Evolutionary conservation across 2,797 vertebrate species (phyloP).

Genomic region (Eulemur coronatus): DNA sequence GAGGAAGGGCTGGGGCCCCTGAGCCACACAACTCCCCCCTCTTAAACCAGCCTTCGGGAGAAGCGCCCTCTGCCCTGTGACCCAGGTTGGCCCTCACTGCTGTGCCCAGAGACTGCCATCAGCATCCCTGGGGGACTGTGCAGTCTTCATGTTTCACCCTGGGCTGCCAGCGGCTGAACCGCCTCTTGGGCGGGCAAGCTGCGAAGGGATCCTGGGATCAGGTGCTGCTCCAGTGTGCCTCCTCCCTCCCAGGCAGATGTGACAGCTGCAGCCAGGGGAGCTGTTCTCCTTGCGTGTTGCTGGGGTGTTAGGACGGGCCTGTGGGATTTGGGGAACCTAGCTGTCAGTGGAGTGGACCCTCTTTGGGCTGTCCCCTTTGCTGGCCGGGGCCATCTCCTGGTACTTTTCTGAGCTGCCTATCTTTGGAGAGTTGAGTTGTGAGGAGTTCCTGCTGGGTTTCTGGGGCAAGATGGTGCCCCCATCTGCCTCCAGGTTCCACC

Average conservation of each 20-base stretch:
- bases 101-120: slow-evolving; percentile 59
- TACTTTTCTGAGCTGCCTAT: not conserved
- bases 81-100: slow-evolving; percentile 61
- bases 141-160: slow-evolving; percentile 71
- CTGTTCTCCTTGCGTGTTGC: slow-evolving; percentile 7
- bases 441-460: not conserved
- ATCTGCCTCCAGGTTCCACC: not conserved
- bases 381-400: not conserved
- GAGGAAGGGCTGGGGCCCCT: not conserved
- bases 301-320: slow-evolving; percentile 27
- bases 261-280: slow-evolving; percentile 68
- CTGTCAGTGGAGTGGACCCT: slow-evolving; percentile 29
- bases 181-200: slow-evolving; percentile 54
- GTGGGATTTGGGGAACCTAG: slow-evolving; percentile 51
- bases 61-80: slow-evolving; percentile 53
- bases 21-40: not conserved
- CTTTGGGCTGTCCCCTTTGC: not conserved
- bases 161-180: slow-evolving; percentile 62
- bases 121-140: slow-evolving; percentile 62
- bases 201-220: slow-evolving; percentile 72
- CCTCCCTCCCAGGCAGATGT: slow-evolving; percentile 70
- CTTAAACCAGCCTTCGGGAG: not conserved
- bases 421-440: not conserved
- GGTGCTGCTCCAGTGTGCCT: slow-evolving; percentile 66
- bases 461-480: not conserved